phyloP scores from a whole-genome alignment of 2,888 invertebrate species.

The Macaria liturata region DNA sequence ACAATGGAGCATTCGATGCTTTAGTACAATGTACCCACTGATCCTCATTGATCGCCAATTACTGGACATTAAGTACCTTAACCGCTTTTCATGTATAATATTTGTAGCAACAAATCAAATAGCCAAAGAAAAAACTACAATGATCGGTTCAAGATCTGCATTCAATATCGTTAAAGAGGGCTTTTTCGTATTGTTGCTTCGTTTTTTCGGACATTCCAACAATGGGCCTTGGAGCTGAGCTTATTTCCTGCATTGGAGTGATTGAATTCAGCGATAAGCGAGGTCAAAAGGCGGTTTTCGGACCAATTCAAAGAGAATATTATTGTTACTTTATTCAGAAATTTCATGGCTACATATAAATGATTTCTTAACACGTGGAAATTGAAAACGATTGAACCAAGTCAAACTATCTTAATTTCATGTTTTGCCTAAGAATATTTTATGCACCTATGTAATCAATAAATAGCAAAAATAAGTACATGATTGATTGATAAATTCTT shows the following conservation, averaged over 20 bases:
- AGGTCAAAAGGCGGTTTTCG: neutral
- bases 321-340: too few relatives aligned
- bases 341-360: too few relatives aligned
- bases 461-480: too few relatives aligned
- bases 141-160: slow-evolving; percentile 70
- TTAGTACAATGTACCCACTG: slow-evolving; percentile 81
- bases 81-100: slow-evolving; percentile 78
- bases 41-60: slow-evolving; percentile 84
- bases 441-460: too few relatives aligned
- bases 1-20: slow-evolving; percentile 73
- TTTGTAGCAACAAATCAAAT: slow-evolving; percentile 81
- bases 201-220: slow-evolving; percentile 62
- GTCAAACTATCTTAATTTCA: too few relatives aligned
- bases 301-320: too few relatives aligned
- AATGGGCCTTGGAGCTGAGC: slow-evolving; percentile 51
- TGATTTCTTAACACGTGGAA: too few relatives aligned
- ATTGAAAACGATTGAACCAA: too few relatives aligned
- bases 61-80: slow-evolving; percentile 83
- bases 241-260: slow-evolving; percentile 46
- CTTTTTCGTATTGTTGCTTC: slow-evolving; percentile 51
- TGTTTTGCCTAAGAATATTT: too few relatives aligned
- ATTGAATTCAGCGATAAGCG: slow-evolving; percentile 48
- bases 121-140: slow-evolving; percentile 66
- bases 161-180: slow-evolving; percentile 58
- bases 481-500: too few relatives aligned